A percentile compares a stretch with the other conserved stretches of the same genome.
These are phyloP conservation scores for Condylostylus longicornis DNA, from an alignment of 1,140 invertebrate genomes.

Conservation along the genomic window DNA sequence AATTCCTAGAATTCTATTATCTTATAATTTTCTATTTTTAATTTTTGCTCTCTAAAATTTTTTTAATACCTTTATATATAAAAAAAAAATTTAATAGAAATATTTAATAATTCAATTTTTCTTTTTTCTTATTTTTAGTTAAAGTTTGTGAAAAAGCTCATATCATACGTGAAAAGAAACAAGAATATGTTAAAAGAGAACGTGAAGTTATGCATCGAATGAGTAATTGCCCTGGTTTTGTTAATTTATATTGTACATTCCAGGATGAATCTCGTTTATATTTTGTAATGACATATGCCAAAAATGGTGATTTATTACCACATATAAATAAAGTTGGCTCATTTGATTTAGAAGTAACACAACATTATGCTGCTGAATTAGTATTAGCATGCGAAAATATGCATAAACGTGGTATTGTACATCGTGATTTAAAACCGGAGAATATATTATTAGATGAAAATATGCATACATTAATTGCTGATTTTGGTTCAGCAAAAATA, in stretches of 20 bases:
- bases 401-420: slow-evolving; percentile 79
- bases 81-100: too few species aligned
- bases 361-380: slow-evolving; percentile 90
- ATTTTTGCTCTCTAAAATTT: too few species aligned
- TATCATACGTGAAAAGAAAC: slow-evolving; percentile 84
- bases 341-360: slow-evolving; percentile 76
- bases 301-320: slow-evolving; percentile 83
- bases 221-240: slow-evolving; percentile 58
- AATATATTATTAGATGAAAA: slow-evolving; percentile 81
- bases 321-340: slow-evolving; percentile 82
- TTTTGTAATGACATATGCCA: slow-evolving; percentile 91
- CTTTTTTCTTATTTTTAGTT: slow-evolving; percentile 46
- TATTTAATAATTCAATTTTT: background rate
- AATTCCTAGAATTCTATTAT: too few species aligned
- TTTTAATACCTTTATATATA: too few species aligned
- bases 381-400: slow-evolving; percentile 83
- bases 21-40: too few species aligned
- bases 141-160: slow-evolving; percentile 91
- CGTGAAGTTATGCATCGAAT: slow-evolving; percentile 32
- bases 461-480: slow-evolving; percentile 93
- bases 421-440: slow-evolving; percentile 83
- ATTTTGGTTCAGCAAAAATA: slow-evolving; percentile 95
- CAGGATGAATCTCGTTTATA: slow-evolving; percentile 87
- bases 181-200: slow-evolving; percentile 71
- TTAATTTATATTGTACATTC: slow-evolving; percentile 90